Percentiles rank a stretch among this genome's conserved stretches.
Conservation (phyloP, 2,888 invertebrate genomes). For the Antheraea yamamai region DNA sequence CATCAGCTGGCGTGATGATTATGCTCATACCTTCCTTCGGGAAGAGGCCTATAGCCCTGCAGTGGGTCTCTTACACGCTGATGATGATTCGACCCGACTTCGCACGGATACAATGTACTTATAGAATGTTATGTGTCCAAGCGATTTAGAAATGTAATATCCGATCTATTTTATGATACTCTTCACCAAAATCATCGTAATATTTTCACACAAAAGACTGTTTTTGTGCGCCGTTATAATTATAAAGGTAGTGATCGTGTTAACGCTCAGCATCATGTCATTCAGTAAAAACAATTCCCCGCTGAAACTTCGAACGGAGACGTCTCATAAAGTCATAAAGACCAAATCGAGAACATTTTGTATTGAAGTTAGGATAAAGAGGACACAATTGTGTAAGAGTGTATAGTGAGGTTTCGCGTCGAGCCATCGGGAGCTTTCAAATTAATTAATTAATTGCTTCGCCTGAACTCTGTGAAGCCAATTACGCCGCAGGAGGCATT, state of each 20-base stretch:
- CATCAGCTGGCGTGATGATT: no score
- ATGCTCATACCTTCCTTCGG: no score
- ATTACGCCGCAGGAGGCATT: conserved; percentile 14
- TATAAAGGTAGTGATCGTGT: not conserved
- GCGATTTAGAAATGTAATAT: no score
- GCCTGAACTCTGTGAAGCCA: conserved; percentile 21
- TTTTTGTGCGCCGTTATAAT: not conserved
- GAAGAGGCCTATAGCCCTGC: no score
- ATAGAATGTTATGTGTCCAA: no score
- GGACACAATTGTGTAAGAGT: conserved; percentile 10
- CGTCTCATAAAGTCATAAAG: conserved; percentile 1
- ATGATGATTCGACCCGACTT: no score
- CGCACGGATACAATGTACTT: no score
- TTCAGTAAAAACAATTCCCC: not conserved
- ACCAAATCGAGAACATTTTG: conserved; percentile 3
- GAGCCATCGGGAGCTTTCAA: conserved; percentile 21
- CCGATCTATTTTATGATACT: no score
- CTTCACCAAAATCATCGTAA: no score
- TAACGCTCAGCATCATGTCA: not conserved
- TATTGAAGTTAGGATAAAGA: conserved; percentile 12
- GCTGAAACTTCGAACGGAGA: not conserved
- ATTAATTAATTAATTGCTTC: conserved; percentile 25
- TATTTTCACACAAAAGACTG: no score
- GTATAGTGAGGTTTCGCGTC: conserved; percentile 6
- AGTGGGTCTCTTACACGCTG: no score